These are phyloP conservation scores for Tridacna gigas DNA, from an alignment of 2,888 invertebrate genomes.

Conservation along the genomic window DNA sequence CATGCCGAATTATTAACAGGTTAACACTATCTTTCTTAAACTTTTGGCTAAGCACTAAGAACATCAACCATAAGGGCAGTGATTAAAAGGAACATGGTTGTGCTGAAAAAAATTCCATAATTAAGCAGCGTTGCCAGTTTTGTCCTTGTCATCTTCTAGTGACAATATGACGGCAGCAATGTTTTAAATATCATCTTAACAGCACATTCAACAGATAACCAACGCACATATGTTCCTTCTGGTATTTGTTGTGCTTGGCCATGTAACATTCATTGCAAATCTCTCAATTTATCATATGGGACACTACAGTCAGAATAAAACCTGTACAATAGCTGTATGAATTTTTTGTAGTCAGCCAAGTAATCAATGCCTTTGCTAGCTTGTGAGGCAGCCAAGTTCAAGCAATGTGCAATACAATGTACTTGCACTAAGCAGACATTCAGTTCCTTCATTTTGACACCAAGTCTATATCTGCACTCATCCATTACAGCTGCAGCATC, in stretches of 20 bases:
- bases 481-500: constrained; percentile 41
- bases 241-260: constrained; percentile 34
- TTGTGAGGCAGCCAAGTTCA: constrained; percentile 31
- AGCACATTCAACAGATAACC: constrained; percentile 36
- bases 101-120: constrained; percentile 18
- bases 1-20: constrained; percentile 11
- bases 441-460: constrained; percentile 25
- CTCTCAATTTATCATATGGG: constrained; percentile 22
- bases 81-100: constrained; percentile 16
- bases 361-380: constrained; percentile 27
- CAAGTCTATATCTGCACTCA: constrained; percentile 23
- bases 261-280: constrained; percentile 29
- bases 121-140: constrained; percentile 27
- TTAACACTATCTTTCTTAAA: constrained; percentile 32
- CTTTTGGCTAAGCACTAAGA: constrained; percentile 26
- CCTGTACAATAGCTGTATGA: constrained; percentile 18
- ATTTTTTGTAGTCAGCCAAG: constrained; percentile 15
- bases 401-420: constrained; percentile 23
- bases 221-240: constrained; percentile 40
- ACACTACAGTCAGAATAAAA: constrained; percentile 24
- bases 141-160: constrained; percentile 28
- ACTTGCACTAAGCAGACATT: constrained; percentile 12
- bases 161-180: constrained; percentile 30
- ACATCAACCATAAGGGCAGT: constrained; percentile 37
- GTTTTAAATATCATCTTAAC: constrained; percentile 31